Percentiles rank a stretch among this genome's conserved stretches.
Evolutionary conservation across 2,797 vertebrate genomes (phyloP).

Genomic region (Semaprochilodus insignis): DNA sequence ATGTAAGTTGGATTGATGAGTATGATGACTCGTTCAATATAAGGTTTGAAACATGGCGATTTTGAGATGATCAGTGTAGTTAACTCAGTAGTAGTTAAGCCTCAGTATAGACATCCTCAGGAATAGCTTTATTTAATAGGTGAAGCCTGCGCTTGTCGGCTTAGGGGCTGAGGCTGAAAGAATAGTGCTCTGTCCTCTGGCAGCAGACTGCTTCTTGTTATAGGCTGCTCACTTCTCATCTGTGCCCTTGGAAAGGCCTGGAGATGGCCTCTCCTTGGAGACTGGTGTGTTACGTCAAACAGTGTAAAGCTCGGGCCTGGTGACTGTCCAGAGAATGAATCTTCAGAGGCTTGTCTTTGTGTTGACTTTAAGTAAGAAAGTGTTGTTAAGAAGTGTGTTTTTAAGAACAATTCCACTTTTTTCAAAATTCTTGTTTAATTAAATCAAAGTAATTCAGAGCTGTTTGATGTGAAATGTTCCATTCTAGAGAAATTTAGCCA

Average conservation of each 20-base stretch:
- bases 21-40: background rate
- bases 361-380: background rate
- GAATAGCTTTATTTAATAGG: background rate
- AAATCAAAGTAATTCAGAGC: too few species aligned
- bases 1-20: background rate
- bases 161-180: conserved; percentile 3
- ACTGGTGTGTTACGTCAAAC: conserved; percentile 48
- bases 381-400: background rate
- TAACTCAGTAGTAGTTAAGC: too few species aligned
- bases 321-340: conserved; percentile 29
- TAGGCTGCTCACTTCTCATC: conserved; percentile 18
- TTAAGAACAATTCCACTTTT: too few species aligned
- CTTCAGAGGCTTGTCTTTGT: conserved; percentile 6
- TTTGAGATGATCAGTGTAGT: background rate
- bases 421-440: too few species aligned
- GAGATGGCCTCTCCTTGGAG: conserved; percentile 39
- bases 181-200: conserved; percentile 43
- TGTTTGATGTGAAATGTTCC: too few species aligned
- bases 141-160: background rate
- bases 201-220: conserved; percentile 40
- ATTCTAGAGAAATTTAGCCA: too few species aligned
- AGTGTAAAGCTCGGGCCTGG: conserved; percentile 32
- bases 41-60: background rate
- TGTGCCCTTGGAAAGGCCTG: conserved; percentile 25
- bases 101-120: background rate